Conservation (phyloP, 1,140 invertebrate species). For the Atta colombica region DNA sequence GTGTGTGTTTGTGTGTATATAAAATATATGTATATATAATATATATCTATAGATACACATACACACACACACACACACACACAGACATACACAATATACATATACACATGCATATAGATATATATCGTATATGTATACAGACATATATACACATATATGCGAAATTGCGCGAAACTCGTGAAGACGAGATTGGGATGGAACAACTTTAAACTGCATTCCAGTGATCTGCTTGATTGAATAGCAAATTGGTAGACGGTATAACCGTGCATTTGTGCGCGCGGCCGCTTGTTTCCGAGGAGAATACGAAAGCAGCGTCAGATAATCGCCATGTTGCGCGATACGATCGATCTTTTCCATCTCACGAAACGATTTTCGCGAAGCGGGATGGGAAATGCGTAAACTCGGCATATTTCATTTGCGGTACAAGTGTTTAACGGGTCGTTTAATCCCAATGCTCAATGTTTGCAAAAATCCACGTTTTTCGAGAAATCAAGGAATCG, state of each 20-base stretch:
- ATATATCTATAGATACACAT: not conserved
- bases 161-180: slow-evolving; percentile 67
- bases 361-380: slow-evolving; percentile 55
- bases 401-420: slow-evolving; percentile 56
- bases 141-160: not conserved
- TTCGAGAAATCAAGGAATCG: slow-evolving; percentile 12
- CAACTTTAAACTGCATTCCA: slow-evolving; percentile 74
- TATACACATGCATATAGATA: not conserved
- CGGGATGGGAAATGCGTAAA: slow-evolving; percentile 49
- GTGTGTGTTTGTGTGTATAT: too few relatives aligned
- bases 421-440: slow-evolving; percentile 51
- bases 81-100: not conserved
- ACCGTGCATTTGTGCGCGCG: slow-evolving; percentile 40
- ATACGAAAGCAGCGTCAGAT: slow-evolving; percentile 60
- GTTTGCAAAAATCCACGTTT: slow-evolving; percentile 44
- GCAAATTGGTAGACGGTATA: slow-evolving; percentile 69
- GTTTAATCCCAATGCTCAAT: slow-evolving; percentile 38
- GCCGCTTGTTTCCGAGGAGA: slow-evolving; percentile 57
- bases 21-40: not conserved
- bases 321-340: slow-evolving; percentile 58
- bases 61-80: too few relatives aligned
- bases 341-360: slow-evolving; percentile 60
- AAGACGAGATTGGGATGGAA: slow-evolving; percentile 71
- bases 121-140: not conserved
- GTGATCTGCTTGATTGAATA: slow-evolving; percentile 75